Evolutionary conservation across 2,888 invertebrate genomes (phyloP).

Genomic region (Apomyelois bistriatella): DNA sequence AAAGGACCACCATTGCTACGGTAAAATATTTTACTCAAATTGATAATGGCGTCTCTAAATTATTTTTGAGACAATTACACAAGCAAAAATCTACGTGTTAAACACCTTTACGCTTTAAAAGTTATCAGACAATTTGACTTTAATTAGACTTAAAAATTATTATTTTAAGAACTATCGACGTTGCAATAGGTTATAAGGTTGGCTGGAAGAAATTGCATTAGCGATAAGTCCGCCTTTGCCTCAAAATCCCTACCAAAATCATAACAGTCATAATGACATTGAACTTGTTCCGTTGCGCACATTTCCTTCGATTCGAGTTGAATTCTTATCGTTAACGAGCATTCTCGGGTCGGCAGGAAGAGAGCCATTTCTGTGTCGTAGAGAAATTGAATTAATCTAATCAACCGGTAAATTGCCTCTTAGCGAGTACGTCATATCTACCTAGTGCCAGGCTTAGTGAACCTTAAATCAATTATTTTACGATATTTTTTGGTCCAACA

Average conservation of each 20-base stretch:
- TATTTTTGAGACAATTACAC: background rate
- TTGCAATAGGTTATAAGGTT: no score
- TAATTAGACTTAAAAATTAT: no score
- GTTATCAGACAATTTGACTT: no score
- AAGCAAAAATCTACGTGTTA: background rate
- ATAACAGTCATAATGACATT: background rate
- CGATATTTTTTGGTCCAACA: background rate
- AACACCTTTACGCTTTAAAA: no score
- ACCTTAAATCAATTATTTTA: background rate
- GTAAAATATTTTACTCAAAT: background rate
- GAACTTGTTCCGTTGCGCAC: slow-evolving; percentile 24
- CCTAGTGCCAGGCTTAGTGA: slow-evolving; percentile 1
- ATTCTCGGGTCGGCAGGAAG: slow-evolving; percentile 62
- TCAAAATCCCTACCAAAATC: background rate
- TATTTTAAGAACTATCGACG: no score
- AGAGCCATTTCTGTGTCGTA: slow-evolving; percentile 61
- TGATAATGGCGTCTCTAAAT: background rate
- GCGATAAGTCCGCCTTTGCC: no score
- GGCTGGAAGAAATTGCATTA: no score
- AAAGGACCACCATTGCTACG: background rate
- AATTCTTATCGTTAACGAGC: slow-evolving; percentile 61
- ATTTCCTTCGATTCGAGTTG: slow-evolving; percentile 42
- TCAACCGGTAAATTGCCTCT: slow-evolving; percentile 63
- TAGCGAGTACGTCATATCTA: slow-evolving; percentile 18
- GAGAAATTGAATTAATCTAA: slow-evolving; percentile 74